Base-by-base conservation (phyloP, 2,888 invertebrate species). In the Ectemnius lituratus region DNA sequence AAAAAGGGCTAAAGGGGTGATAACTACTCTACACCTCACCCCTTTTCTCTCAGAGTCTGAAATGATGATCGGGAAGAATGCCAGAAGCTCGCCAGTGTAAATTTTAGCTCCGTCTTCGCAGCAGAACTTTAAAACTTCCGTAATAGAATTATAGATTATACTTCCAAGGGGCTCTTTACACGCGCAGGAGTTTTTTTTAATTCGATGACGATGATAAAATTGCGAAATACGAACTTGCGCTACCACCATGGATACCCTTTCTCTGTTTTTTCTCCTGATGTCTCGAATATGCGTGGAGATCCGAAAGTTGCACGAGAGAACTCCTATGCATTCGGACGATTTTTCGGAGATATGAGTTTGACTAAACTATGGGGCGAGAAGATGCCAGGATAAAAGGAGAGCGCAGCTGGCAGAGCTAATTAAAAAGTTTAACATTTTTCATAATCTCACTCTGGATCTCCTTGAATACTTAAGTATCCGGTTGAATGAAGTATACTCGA, bases 131-230 rank as follows among this genome's bases (percentile, higher is more conserved):
- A 56, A 72, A 83, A 83, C 67, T 77, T 83, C 20, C 56, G 68
- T 81, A 83, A 81, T 75, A 72, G 72, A 61, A 80, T 81, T 78
- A 77, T 60, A 62, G 73, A 73, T 72, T 72, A 64, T 71, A 68
- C 58, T 61, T 77, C 23, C 59, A 64, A 60, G 60, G 67, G 62
- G 58, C 20, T 28, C 4, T n/a, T 14, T 4, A 20, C 69, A 61
- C 66, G 72, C 72, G 69, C 46, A 47, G 18, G 71, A 77, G 66
- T 69, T 76, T 77, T 37, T 37, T 69, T 71, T 57, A 67, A 72
- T 63, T 67, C 67, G 67, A 68, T 49, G 45, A 46, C 45, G 47
- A 52, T 46, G 46, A 45, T 58, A 52, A 59, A 66, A 56, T 64
- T 56, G 49, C 49, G 45, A 62, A 14, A 46, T n/a, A 62, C 11